A percentile compares a stretch with the other conserved stretches of the same genome.
phyloP scores from a whole-genome alignment of 2,888 invertebrate genomes.

The Harpalus rubripes region DNA sequence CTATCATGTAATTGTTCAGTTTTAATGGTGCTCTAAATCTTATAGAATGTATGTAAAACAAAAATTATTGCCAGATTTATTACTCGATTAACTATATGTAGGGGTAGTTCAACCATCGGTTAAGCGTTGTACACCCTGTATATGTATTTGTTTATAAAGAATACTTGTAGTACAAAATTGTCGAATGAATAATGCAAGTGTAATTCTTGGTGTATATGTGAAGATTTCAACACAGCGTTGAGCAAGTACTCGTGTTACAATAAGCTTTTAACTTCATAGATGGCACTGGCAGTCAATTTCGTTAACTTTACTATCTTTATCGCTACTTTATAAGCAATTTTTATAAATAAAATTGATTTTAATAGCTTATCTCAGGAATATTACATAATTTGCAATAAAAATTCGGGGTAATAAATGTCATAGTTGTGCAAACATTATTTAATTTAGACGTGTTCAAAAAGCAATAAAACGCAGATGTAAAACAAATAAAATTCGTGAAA shows the following conservation, averaged over 20 bases:
- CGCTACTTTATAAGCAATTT: slow-evolving; percentile 14
- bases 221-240: slow-evolving; percentile 8
- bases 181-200: not conserved
- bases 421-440: slow-evolving; percentile 25
- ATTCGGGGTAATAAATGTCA: slow-evolving; percentile 12
- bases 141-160: not conserved
- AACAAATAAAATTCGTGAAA: slow-evolving; percentile 10
- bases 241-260: slow-evolving; percentile 31
- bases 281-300: slow-evolving; percentile 33
- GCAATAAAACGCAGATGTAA: slow-evolving; percentile 1
- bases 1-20: no score
- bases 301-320: slow-evolving; percentile 17
- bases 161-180: not conserved
- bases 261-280: slow-evolving; percentile 3
- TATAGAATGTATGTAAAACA: no score
- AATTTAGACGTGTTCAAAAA: slow-evolving; percentile 28
- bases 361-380: not conserved
- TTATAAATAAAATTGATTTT: slow-evolving; percentile 5
- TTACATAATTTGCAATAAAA: slow-evolving; percentile 27
- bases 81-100: no score
- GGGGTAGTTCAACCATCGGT: no score
- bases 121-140: no score
- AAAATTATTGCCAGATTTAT: no score
- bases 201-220: not conserved
- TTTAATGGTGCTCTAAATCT: no score